phyloP scores from a whole-genome alignment of 1,140 invertebrate genomes.

The Euborellia annulipes region DNA sequence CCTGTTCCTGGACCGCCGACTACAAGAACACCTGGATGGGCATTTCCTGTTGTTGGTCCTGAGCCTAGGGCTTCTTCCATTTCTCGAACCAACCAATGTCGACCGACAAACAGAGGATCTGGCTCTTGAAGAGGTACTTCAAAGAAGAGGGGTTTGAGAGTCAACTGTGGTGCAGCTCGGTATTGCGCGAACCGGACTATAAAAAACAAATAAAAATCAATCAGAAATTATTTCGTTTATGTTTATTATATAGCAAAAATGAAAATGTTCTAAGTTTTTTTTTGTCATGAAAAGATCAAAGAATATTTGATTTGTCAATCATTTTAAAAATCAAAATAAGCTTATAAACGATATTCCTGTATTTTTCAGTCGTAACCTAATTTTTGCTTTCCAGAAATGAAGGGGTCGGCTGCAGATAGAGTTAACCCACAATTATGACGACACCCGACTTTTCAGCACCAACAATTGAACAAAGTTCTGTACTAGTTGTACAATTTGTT shows the following conservation, averaged over 20 bases:
- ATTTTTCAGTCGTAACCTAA: no score
- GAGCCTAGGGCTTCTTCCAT: slow-evolving; percentile 48
- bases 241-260: not conserved
- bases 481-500: no score
- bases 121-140: slow-evolving; percentile 75
- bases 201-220: slow-evolving; percentile 14
- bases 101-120: slow-evolving; percentile 65
- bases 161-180: slow-evolving; percentile 48
- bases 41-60: slow-evolving; percentile 25
- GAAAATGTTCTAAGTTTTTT: no score
- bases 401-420: no score
- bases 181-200: slow-evolving; percentile 49
- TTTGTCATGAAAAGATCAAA: no score
- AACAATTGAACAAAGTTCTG: no score
- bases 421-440: no score
- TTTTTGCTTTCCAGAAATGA: no score
- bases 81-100: slow-evolving; percentile 76
- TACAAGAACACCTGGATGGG: slow-evolving; percentile 45
- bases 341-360: no score
- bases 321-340: no score
- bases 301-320: no score
- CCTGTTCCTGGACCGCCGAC: slow-evolving; percentile 66
- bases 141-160: slow-evolving; percentile 77
- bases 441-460: no score
- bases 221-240: not conserved